phyloP scores from a whole-genome alignment of 2,113 vertebrate species.

The Engraulis encrasicolus region DNA sequence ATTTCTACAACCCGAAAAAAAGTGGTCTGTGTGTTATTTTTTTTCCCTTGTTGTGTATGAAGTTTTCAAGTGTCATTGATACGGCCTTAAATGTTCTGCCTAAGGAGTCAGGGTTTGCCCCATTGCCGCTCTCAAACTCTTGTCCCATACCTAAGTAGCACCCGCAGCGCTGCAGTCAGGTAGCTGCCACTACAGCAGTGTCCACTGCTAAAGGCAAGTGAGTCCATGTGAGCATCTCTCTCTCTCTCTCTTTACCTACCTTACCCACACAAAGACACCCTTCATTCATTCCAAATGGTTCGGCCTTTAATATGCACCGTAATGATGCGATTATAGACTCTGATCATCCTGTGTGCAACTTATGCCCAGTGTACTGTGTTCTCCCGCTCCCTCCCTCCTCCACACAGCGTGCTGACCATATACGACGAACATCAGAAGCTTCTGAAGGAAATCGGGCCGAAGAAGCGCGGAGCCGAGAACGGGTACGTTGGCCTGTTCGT shows the following conservation, averaged over 20 bases:
- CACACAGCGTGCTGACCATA: slow-evolving; percentile 76
- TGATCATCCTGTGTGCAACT: not conserved
- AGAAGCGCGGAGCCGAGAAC: slow-evolving; percentile 78
- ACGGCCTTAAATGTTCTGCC: slow-evolving; percentile 10
- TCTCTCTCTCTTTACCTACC: no score
- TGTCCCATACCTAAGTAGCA: slow-evolving; percentile 16
- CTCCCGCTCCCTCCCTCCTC: slow-evolving; percentile 37
- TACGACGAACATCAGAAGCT: slow-evolving; percentile 84
- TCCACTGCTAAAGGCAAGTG: slow-evolving; percentile 15
- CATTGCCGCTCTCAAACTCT: slow-evolving; percentile 2
- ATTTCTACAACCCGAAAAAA: not conserved
- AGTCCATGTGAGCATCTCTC: slow-evolving; percentile 11
- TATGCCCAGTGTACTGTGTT: not conserved
- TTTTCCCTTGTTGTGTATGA: not conserved
- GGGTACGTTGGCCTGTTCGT: slow-evolving; percentile 64
- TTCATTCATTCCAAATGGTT: not conserved
- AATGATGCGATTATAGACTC: not conserved
- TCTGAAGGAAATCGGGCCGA: slow-evolving; percentile 72
- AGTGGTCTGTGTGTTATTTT: not conserved
- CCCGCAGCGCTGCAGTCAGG: not conserved
- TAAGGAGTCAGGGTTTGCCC: slow-evolving; percentile 20
- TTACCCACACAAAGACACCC: slow-evolving; percentile 5
- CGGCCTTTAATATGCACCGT: not conserved
- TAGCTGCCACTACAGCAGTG: slow-evolving; percentile 12
- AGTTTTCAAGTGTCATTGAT: slow-evolving; percentile 10